Conservation (phyloP, 92 coral and sea anemone genomes). For the Umimayanthus chanpuru region DNA sequence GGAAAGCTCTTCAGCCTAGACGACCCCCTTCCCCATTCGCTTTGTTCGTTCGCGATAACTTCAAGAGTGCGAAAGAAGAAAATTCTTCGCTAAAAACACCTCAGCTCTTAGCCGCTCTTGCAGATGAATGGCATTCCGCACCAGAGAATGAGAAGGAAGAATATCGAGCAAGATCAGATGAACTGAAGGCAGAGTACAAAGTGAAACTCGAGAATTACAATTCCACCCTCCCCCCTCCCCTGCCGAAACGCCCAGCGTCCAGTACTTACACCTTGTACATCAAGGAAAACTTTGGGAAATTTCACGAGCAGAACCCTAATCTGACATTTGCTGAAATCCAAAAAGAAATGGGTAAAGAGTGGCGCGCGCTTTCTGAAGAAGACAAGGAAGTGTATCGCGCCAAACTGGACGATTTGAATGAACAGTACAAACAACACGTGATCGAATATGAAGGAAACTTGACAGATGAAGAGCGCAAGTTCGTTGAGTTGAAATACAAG, state of each 20-base stretch:
- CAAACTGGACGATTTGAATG: background rate
- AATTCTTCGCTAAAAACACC: conserved; percentile 14
- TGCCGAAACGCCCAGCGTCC: conserved; percentile 28
- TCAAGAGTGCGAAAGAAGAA: conserved; percentile 29
- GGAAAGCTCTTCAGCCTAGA: background rate
- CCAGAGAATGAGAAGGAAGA: conserved; percentile 24
- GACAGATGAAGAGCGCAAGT: conserved; percentile 38
- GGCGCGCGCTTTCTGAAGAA: conserved; percentile 37
- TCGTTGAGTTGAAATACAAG: conserved; percentile 7
- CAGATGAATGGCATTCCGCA: conserved; percentile 34
- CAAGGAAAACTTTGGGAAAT: conserved; percentile 31
- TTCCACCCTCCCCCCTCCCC: conserved; percentile 35
- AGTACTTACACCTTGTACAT: conserved; percentile 11
- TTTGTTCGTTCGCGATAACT: conserved; percentile 38
- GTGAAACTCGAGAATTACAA: conserved; percentile 25
- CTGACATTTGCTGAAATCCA: conserved; percentile 21
- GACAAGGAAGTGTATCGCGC: conserved; percentile 14
- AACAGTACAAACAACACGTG: conserved; percentile 27
- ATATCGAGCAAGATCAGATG: conserved; percentile 15
- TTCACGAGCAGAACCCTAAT: background rate
- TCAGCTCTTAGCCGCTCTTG: conserved; percentile 19
- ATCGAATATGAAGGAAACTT: conserved; percentile 29
- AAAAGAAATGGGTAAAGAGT: background rate
- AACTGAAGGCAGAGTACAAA: conserved; percentile 11
- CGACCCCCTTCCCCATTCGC: conserved; percentile 34